Conservation (phyloP, 1,140 invertebrate species). For the Neodiprion pinetum region DNA sequence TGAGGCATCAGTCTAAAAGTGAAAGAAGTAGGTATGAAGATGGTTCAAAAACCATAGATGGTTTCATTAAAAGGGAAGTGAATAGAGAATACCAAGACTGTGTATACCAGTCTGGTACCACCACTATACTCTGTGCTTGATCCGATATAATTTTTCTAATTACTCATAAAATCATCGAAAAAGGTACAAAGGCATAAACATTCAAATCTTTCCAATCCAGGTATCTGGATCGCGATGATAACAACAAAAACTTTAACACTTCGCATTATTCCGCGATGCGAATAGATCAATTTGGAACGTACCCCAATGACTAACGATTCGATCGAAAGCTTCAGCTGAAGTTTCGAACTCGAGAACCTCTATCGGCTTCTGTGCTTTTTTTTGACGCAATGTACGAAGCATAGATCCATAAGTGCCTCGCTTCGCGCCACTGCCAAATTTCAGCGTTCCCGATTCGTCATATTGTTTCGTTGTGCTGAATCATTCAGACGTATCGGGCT, state of each 20-base stretch:
- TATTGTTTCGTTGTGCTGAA: slow-evolving; percentile 3
- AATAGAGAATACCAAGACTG: slow-evolving; percentile 29
- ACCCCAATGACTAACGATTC: too few species aligned
- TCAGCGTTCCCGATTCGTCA: background rate
- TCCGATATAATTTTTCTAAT: slow-evolving; percentile 24
- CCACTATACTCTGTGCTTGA: slow-evolving; percentile 18
- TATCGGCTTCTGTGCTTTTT: too few species aligned
- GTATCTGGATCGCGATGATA: too few species aligned
- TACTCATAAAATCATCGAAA: slow-evolving; percentile 18
- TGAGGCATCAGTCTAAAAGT: slow-evolving; percentile 18
- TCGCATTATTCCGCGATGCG: too few species aligned
- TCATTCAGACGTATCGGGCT: background rate
- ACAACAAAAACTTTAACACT: too few species aligned
- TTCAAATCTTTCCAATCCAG: background rate
- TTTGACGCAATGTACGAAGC: too few species aligned
- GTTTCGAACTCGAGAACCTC: too few species aligned
- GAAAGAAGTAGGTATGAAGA: slow-evolving; percentile 18
- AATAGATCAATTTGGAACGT: too few species aligned
- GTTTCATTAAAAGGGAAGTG: slow-evolving; percentile 17
- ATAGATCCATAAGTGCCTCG: too few species aligned
- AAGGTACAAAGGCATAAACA: slow-evolving; percentile 31
- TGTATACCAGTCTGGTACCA: slow-evolving; percentile 26
- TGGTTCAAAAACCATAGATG: slow-evolving; percentile 21
- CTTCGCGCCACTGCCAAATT: too few species aligned
- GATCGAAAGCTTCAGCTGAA: too few species aligned